Evolutionary conservation across 2,113 vertebrate species (phyloP), one percentile per base, ranked within the genome.

Genomic region (Ammodramus savannarum): DNA sequence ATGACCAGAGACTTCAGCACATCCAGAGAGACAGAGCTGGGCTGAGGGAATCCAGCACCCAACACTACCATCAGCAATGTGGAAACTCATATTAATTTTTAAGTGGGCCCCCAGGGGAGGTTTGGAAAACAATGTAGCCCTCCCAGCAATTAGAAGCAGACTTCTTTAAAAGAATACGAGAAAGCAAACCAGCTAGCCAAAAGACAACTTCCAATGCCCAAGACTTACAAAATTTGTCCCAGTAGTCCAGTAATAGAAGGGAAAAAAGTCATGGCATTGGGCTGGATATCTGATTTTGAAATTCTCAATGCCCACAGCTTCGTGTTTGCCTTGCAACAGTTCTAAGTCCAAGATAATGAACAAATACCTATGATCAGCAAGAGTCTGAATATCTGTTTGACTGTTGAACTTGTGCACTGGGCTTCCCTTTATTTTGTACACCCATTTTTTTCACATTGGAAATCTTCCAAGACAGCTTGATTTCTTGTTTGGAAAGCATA

Each of bases 51-150:
- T 22, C 39, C 77, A 63, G 77, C 43, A 63, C 39, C 29, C 57
- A 62, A 23, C 2, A 1, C 31, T 13, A 39, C 41, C 21, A 3
- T 4, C 3, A 0, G 34, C 55, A n/a, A 41, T 21, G 39, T 9
- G 22, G 59, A 61, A 72, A 65, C 13, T 7, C 62, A 17, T 1
- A 9, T 7, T 32, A 5, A 34, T 29, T 26, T 77, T 74, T 32
- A 71, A n/a, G 23, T 27, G 54, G 31, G 11, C 36, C 31, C 38
- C 58, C 26, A 57, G 32, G 26, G 44, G 41, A 79, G 15, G 25
- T 25, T 38, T 58, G 78, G 39, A 51, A 87, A 16, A 44, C n/a
- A 31, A 39, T 4, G 16, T 3, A 44, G 20, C 23, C 67, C 39
- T n/a, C 80, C n/a, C 80, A 63, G 48, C 38, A 90, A 39, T 6